Percentiles rank a stretch among this genome's conserved stretches.
Evolutionary conservation across 2,797 vertebrate genomes (phyloP).

Genomic region (Hipposideros larvatus): DNA sequence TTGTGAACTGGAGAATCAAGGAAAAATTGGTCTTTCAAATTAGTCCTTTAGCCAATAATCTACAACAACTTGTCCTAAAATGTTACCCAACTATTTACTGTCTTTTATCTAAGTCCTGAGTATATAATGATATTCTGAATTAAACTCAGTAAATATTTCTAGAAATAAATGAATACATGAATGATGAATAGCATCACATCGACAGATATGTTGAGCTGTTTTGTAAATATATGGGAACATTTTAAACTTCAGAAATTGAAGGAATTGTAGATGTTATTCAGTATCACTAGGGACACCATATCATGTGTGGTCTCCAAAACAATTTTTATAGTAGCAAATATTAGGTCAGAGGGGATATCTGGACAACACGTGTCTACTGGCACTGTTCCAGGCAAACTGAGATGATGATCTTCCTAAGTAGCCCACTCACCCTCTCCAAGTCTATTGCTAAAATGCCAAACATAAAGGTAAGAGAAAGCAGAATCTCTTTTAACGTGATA

Average conservation of each 20-base stretch:
- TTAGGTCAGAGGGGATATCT: slow-evolving; percentile 34
- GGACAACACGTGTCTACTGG: background rate
- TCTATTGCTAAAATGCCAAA: slow-evolving; percentile 45
- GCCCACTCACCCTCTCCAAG: background rate
- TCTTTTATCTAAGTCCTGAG: background rate
- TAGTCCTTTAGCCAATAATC: slow-evolving; percentile 61
- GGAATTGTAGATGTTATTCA: background rate
- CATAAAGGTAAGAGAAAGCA: background rate
- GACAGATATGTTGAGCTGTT: background rate
- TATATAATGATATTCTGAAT: slow-evolving; percentile 5
- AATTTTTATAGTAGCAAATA: slow-evolving; percentile 23
- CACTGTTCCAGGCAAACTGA: background rate
- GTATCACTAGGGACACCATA: background rate
- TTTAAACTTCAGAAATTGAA: slow-evolving; percentile 45
- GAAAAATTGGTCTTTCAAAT: slow-evolving; percentile 72
- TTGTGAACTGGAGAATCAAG: slow-evolving; percentile 66
- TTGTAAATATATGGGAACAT: background rate
- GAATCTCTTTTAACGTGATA: background rate
- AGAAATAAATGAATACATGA: background rate
- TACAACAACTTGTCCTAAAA: slow-evolving; percentile 37
- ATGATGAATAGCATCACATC: background rate
- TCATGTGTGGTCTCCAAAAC: background rate
- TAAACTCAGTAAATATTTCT: slow-evolving; percentile 22
- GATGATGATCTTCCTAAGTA: background rate
- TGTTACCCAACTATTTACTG: slow-evolving; percentile 11